Conservation (phyloP, 1,140 invertebrate species). For the Macrostomum lignano region DNA sequence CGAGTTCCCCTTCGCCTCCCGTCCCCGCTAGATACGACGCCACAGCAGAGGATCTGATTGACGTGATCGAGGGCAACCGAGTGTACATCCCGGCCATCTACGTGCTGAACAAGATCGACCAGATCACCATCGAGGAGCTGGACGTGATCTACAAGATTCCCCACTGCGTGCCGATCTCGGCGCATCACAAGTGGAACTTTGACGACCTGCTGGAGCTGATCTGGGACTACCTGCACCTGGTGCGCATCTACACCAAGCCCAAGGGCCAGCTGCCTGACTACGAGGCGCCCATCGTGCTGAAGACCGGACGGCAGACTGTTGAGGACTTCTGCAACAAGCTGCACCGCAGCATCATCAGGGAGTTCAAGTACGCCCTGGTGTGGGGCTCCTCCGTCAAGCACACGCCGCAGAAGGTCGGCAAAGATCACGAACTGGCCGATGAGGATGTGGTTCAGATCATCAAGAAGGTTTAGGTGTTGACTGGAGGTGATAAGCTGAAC, state of each 20-base stretch:
- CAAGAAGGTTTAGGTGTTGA: too few relatives aligned
- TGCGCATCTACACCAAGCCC: constrained; percentile 92
- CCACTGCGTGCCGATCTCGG: constrained; percentile 92
- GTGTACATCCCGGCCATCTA: constrained; percentile 95
- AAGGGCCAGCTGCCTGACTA: constrained; percentile 97
- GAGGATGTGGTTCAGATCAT: constrained; percentile 89
- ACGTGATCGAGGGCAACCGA: constrained; percentile 89
- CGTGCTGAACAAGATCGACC: constrained; percentile 83
- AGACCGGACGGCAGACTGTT: constrained; percentile 49
- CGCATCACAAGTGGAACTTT: constrained; percentile 99
- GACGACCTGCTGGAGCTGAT: constrained; percentile 93
- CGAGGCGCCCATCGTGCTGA: constrained; percentile 71
- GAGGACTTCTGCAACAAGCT: constrained; percentile 98
- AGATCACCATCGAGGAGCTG: constrained; percentile 45
- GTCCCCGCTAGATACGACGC: too few relatives aligned
- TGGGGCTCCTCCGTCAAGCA: constrained; percentile 98
- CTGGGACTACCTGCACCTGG: constrained; percentile 83
- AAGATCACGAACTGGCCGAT: constrained; percentile 73
- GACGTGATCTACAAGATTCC: constrained; percentile 97
- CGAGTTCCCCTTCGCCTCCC: too few relatives aligned
- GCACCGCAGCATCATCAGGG: constrained; percentile 78
- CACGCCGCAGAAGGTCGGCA: constrained; percentile 91
- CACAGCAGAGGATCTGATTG: constrained; percentile 84
- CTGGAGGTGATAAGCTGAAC: too few relatives aligned
- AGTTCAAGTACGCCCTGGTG: constrained; percentile 94